Evolutionary conservation across 1,140 invertebrate genomes (phyloP).

Genomic region (Ceratitis capitata): DNA sequence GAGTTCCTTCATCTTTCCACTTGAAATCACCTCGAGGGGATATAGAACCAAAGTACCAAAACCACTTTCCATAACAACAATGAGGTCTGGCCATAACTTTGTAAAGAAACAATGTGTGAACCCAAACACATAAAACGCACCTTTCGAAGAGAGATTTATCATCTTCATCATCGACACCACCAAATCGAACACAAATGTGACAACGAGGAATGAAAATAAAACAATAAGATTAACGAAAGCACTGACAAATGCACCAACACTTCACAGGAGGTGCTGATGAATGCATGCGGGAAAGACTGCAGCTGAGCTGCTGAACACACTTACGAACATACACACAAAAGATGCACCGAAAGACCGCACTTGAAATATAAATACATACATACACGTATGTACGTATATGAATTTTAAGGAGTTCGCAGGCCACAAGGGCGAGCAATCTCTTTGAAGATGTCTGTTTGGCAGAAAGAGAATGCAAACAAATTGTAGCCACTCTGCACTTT

Average conservation of each 20-base stretch:
- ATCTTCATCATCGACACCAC: conserved; percentile 7
- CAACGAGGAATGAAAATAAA: conserved; percentile 26
- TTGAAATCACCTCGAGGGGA: too few species aligned
- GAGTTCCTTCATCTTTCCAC: too few species aligned
- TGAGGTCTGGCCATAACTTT: too few species aligned
- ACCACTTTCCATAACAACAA: too few species aligned
- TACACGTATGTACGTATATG: neutral
- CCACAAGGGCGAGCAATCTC: conserved; percentile 4
- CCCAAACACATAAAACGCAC: neutral
- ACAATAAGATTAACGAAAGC: conserved; percentile 10
- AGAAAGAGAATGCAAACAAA: conserved; percentile 31
- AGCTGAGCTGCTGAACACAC: conserved; percentile 10
- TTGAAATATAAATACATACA: neutral
- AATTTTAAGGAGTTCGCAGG: neutral
- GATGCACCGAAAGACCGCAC: neutral
- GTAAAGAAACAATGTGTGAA: neutral
- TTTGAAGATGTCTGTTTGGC: conserved; percentile 1
- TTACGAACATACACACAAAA: neutral
- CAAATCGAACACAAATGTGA: conserved; percentile 10
- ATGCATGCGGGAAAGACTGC: neutral
- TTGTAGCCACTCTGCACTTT: conserved; percentile 29
- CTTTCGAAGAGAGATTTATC: conserved; percentile 20
- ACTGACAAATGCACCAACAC: neutral
- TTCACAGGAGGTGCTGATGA: neutral
- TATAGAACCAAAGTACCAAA: too few species aligned